These are phyloP conservation scores for Pardosa pseudoannulata DNA, from an alignment of 2,888 invertebrate genomes.

Conservation along the genomic window DNA sequence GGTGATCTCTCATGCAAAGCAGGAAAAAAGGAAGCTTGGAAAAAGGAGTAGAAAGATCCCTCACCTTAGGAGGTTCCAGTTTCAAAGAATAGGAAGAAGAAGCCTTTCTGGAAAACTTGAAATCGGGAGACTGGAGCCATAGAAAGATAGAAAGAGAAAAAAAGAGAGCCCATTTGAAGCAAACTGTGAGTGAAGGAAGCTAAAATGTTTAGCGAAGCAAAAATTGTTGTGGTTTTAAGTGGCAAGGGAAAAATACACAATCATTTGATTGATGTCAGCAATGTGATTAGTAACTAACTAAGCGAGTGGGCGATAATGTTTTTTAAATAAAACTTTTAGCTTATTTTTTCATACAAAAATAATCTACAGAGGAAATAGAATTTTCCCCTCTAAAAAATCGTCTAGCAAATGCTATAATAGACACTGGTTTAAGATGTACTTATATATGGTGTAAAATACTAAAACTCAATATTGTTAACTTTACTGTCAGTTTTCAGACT, in stretches of 20 bases:
- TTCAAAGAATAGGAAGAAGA: conserved; percentile 73
- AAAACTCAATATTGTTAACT: too few relatives aligned
- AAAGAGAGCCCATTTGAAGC: conserved; percentile 32
- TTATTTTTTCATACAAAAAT: too few relatives aligned
- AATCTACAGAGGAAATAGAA: too few relatives aligned
- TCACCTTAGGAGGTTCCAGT: conserved; percentile 73
- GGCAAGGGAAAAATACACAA: not conserved
- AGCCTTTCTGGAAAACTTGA: conserved; percentile 72
- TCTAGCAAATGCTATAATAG: too few relatives aligned
- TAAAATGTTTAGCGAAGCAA: not conserved
- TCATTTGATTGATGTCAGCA: not conserved
- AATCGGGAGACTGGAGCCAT: conserved; percentile 69
- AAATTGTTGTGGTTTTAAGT: not conserved
- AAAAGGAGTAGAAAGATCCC: conserved; percentile 20
- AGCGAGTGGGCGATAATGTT: too few relatives aligned
- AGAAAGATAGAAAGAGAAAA: conserved; percentile 33
- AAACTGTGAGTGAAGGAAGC: conserved; percentile 6
- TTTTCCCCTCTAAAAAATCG: too few relatives aligned
- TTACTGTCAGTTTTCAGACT: too few relatives aligned
- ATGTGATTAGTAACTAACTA: too few relatives aligned
- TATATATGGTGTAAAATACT: too few relatives aligned
- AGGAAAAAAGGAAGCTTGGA: not conserved
- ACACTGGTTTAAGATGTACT: too few relatives aligned
- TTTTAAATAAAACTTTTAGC: too few relatives aligned
- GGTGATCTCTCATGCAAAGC: conserved; percentile 26